Evolutionary conservation across 2,113 vertebrate genomes (phyloP).

Genomic region (Pantherophis guttatus): DNA sequence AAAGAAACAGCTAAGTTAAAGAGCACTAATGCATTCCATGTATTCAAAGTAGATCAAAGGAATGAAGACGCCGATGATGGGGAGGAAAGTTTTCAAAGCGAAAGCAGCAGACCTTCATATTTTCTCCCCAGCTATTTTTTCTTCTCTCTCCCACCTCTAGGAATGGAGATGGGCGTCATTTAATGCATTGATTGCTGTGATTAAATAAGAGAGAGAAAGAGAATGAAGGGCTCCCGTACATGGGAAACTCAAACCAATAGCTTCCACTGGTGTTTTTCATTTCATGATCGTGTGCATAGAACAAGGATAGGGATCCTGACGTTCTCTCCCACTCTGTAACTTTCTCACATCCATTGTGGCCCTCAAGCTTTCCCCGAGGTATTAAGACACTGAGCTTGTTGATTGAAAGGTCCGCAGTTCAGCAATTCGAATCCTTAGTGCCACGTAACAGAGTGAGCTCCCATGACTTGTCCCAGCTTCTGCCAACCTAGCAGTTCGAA

Average conservation of each 20-base stretch:
- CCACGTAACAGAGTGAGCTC: too few species aligned
- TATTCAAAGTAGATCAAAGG: constrained; percentile 68
- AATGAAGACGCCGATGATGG: constrained; percentile 51
- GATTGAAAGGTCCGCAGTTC: too few species aligned
- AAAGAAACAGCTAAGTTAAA: constrained; percentile 59
- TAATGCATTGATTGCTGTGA: constrained; percentile 48
- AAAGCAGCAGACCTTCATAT: background rate
- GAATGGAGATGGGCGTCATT: constrained; percentile 60
- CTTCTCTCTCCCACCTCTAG: constrained; percentile 45
- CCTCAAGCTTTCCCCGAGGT: background rate
- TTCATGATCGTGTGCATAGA: background rate
- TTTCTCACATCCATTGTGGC: background rate
- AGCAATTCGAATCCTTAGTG: too few species aligned
- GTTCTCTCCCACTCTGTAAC: background rate
- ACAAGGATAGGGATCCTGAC: background rate
- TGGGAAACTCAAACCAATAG: constrained; percentile 16
- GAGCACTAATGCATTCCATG: constrained; percentile 65
- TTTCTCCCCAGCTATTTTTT: constrained; percentile 1
- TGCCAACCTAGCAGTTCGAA: too few species aligned
- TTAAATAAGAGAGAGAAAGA: constrained; percentile 32
- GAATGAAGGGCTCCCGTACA: background rate
- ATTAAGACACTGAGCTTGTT: background rate
- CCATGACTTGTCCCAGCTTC: too few species aligned
- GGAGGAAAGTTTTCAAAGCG: constrained; percentile 65
- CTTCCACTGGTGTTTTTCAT: background rate